These are phyloP conservation scores for Phyllotreta cruciferae DNA, from an alignment of 2,888 invertebrate species.

Conservation along the genomic window DNA sequence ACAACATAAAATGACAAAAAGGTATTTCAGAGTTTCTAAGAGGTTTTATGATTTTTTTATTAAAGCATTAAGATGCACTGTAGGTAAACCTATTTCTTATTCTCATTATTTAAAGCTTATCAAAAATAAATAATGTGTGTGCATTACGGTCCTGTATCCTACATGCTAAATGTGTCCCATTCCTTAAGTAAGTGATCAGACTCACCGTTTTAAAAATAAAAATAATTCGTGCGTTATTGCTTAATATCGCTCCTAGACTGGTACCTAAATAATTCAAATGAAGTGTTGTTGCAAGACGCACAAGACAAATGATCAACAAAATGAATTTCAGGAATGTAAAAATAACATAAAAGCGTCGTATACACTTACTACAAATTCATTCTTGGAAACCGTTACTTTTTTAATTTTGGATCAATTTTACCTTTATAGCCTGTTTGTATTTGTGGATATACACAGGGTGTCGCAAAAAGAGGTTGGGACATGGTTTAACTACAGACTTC, in stretches of 20 bases:
- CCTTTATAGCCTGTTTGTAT: too few relatives aligned
- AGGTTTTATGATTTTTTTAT: too few relatives aligned
- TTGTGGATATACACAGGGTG: too few relatives aligned
- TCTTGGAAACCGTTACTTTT: too few relatives aligned
- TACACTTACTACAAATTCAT: neutral
- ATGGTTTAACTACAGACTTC: too few relatives aligned
- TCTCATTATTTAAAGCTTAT: too few relatives aligned
- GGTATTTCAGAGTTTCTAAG: too few relatives aligned
- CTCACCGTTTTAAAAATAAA: constrained; percentile 12
- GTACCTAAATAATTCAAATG: constrained; percentile 11
- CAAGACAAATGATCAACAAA: constrained; percentile 8
- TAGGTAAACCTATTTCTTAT: too few relatives aligned
- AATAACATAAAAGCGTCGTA: constrained; percentile 5
- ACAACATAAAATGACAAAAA: too few relatives aligned
- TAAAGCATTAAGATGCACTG: too few relatives aligned
- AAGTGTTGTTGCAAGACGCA: constrained; percentile 12
- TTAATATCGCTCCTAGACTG: constrained; percentile 3
- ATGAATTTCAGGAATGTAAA: constrained; percentile 2
- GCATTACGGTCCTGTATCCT: constrained; percentile 2
- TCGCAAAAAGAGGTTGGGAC: too few relatives aligned
- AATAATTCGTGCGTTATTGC: constrained; percentile 6
- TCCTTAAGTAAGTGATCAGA: constrained; percentile 8
- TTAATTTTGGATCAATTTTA: too few relatives aligned
- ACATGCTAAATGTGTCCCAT: constrained; percentile 7
- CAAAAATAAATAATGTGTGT: neutral